Conservation (phyloP, 1,140 invertebrate genomes). For the Doryteuthis pealeii region DNA sequence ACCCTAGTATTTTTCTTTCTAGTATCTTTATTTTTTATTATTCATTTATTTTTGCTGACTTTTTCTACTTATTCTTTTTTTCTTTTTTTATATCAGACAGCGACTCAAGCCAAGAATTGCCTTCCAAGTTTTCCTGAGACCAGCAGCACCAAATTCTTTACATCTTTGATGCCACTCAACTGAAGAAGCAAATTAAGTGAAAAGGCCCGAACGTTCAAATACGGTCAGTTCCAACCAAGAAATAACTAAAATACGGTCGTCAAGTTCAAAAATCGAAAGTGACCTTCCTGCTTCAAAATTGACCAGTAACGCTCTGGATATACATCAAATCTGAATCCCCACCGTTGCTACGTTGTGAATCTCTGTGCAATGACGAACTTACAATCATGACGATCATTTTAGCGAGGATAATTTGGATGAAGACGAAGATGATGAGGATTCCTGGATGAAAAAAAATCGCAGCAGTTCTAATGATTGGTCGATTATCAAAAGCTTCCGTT, state of each 20-base stretch:
- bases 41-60: no score
- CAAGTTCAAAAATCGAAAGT: neutral
- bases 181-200: neutral
- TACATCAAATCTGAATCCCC: conserved; percentile 52
- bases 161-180: conserved; percentile 33
- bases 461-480: conserved; percentile 47
- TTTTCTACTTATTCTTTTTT: no score
- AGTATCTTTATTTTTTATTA: no score
- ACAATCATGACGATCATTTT: conserved; percentile 47
- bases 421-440: conserved; percentile 27
- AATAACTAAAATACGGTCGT: neutral
- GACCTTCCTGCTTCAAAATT: conserved; percentile 30
- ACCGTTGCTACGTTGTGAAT: conserved; percentile 48
- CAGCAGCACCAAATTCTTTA: conserved; percentile 31
- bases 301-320: conserved; percentile 50
- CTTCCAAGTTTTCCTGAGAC: conserved; percentile 23
- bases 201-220: conserved; percentile 18
- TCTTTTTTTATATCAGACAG: neutral
- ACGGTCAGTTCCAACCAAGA: conserved; percentile 16
- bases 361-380: conserved; percentile 53
- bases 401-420: conserved; percentile 41
- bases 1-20: no score
- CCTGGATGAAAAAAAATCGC: conserved; percentile 22
- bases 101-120: conserved; percentile 26
- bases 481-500: conserved; percentile 52